Evolutionary conservation across 2,113 vertebrate genomes (phyloP).

Genomic region (Miniopterus natalensis): DNA sequence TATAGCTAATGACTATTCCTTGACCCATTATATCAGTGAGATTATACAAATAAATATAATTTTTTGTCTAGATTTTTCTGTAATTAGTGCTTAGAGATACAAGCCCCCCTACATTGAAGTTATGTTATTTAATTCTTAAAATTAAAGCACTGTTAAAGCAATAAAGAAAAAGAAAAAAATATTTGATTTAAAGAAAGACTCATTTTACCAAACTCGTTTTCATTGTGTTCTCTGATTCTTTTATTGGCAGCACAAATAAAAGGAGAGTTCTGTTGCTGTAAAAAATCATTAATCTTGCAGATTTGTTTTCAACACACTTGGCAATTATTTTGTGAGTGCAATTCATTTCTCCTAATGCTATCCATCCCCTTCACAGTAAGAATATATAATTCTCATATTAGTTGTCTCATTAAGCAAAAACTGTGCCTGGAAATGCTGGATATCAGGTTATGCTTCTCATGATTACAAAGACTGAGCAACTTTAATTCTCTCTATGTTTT

Average conservation of each 20-base stretch:
- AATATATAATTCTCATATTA: slow-evolving; percentile 31
- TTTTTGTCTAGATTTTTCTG: neutral
- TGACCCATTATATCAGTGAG: neutral
- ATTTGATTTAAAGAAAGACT: slow-evolving; percentile 8
- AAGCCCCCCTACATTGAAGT: neutral
- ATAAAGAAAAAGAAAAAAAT: neutral
- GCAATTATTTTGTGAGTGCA: slow-evolving; percentile 56
- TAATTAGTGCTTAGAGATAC: neutral
- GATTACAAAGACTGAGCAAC: neutral
- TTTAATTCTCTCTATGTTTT: slow-evolving; percentile 29
- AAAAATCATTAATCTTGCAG: neutral
- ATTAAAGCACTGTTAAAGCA: neutral
- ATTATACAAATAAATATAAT: neutral
- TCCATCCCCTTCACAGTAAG: neutral
- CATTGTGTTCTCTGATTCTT: neutral
- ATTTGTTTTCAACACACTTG: neutral
- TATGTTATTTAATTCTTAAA: slow-evolving; percentile 33
- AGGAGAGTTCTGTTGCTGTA: neutral
- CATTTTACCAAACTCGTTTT: neutral
- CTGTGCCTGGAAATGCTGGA: neutral
- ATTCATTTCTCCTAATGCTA: slow-evolving; percentile 44
- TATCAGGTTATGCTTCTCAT: neutral
- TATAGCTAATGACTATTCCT: fast-evolving
- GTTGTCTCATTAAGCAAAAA: slow-evolving; percentile 22
- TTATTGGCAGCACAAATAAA: neutral